Conservation (phyloP, 2,113 vertebrate genomes). For the Astatotilapia flaviijosephi region DNA sequence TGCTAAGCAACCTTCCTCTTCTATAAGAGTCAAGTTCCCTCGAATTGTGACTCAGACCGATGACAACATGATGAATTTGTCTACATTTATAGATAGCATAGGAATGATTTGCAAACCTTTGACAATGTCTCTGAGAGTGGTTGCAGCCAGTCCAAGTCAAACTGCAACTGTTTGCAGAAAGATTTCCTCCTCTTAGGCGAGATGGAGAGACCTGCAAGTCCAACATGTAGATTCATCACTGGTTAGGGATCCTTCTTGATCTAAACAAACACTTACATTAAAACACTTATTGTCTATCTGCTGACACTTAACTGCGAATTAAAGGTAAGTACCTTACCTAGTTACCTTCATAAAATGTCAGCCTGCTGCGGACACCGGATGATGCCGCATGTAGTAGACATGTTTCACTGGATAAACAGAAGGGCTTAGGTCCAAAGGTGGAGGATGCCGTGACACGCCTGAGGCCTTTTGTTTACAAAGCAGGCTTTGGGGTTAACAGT, state of each 20-base stretch:
- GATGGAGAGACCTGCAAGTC: not conserved
- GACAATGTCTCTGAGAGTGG: not conserved
- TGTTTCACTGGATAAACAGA: not conserved
- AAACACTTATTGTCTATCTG: not conserved
- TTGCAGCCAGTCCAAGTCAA: not conserved
- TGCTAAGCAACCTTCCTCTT: not conserved
- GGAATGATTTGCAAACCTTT: fast-evolving
- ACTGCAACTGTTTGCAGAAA: not conserved
- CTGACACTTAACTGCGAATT: not conserved
- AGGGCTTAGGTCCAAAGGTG: not conserved
- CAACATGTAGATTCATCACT: not conserved
- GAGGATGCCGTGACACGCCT: not conserved
- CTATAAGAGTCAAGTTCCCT: not conserved
- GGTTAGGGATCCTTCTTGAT: not conserved
- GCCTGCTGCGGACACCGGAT: not conserved
- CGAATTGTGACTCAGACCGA: not conserved
- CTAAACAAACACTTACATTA: not conserved
- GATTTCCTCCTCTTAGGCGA: not conserved
- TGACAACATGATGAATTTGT: not conserved
- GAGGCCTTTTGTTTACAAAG: not conserved
- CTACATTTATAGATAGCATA: fast-evolving
- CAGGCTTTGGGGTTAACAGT: not conserved
- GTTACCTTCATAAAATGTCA: not conserved
- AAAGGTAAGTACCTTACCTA: not conserved
- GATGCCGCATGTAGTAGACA: fast-evolving